Evolutionary conservation across 2,888 invertebrate species (phyloP).

Genomic region (Callimorpha dominula): DNA sequence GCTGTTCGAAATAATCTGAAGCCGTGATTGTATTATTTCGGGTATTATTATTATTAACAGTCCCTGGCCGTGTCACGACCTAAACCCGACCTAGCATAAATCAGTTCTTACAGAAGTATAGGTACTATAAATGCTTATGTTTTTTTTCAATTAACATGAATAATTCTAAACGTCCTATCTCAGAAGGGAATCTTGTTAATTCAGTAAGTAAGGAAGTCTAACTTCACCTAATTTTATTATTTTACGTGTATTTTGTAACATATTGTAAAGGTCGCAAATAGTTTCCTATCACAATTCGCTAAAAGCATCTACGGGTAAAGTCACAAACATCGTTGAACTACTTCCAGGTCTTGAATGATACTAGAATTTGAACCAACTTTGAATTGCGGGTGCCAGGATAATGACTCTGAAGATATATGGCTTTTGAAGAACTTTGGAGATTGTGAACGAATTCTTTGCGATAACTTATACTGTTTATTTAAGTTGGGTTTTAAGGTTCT

Average conservation of each 20-base stretch:
- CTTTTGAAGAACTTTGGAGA: conserved; percentile 26
- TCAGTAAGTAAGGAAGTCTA: too few relatives aligned
- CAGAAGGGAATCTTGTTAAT: too few relatives aligned
- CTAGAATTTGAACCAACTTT: conserved; percentile 44
- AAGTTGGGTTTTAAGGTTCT: background rate
- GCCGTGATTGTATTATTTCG: background rate
- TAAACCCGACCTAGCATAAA: too few relatives aligned
- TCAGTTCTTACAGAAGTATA: too few relatives aligned
- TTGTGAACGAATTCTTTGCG: conserved; percentile 32
- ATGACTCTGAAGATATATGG: conserved; percentile 45
- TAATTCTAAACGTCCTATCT: too few relatives aligned
- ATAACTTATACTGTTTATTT: conserved; percentile 25
- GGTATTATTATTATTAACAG: background rate
- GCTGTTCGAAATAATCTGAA: background rate
- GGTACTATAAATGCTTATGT: too few relatives aligned
- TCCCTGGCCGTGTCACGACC: background rate
- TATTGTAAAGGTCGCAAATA: background rate
- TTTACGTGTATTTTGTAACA: too few relatives aligned
- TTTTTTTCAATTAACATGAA: too few relatives aligned
- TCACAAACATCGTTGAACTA: conserved; percentile 38
- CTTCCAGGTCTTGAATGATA: conserved; percentile 41
- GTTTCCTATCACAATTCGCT: conserved; percentile 26
- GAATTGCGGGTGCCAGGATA: conserved; percentile 39
- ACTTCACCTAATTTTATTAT: too few relatives aligned
- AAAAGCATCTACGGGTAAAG: conserved; percentile 40